Percentiles rank a stretch among this genome's conserved stretches.
These are phyloP conservation scores for Macheiramphus alcinus DNA, from an alignment of 2,113 vertebrate genomes.

Conservation along the genomic window DNA sequence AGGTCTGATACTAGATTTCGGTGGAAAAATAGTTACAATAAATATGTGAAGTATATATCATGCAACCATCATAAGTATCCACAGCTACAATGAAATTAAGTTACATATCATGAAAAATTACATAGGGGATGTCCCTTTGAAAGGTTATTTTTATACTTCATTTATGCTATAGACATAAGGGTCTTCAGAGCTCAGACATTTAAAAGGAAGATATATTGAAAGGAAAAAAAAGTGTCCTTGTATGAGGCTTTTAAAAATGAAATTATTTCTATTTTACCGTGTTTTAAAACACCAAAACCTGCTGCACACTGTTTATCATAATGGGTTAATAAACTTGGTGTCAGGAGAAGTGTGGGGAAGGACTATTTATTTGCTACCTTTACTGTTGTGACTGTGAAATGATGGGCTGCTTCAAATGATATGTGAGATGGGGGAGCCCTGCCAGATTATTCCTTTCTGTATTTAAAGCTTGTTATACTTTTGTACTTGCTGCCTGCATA, in stretches of 20 bases:
- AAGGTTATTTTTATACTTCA: neutral
- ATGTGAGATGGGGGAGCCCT: neutral
- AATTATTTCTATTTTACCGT: neutral
- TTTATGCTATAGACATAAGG: neutral
- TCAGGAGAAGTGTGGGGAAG: neutral
- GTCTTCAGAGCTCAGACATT: neutral
- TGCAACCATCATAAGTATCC: neutral
- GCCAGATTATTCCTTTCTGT: neutral
- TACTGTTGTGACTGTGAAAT: neutral
- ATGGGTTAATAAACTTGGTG: neutral
- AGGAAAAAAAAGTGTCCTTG: neutral
- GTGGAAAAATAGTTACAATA: neutral
- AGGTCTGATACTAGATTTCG: constrained; percentile 13
- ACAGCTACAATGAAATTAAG: neutral
- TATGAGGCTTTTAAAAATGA: neutral
- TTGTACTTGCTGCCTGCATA: neutral
- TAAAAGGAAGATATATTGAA: neutral
- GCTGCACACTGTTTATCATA: neutral
- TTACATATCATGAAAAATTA: constrained; percentile 24
- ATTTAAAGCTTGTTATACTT: neutral
- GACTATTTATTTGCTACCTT: neutral
- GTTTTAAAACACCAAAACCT: neutral
- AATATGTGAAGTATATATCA: neutral
- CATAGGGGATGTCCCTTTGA: neutral
- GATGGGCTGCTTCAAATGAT: neutral